These are phyloP conservation scores for Lophotis ruficrista DNA, from an alignment of 2,113 vertebrate species.

Conservation along the genomic window DNA sequence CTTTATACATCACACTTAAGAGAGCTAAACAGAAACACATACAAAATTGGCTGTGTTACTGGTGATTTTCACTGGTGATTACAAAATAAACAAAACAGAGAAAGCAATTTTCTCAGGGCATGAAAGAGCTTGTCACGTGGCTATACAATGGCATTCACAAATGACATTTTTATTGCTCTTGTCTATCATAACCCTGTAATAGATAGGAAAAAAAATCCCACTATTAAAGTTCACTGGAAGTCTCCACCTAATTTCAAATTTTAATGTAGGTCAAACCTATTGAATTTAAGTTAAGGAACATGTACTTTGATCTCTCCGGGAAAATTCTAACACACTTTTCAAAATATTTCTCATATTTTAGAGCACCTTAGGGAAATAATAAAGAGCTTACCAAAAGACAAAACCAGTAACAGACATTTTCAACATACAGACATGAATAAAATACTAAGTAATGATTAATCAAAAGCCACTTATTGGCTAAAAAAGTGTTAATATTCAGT, in stretches of 20 bases:
- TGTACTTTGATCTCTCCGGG: neutral
- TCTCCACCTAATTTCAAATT: neutral
- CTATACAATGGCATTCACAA: neutral
- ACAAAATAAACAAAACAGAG: slow-evolving; percentile 18
- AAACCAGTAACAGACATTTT: neutral
- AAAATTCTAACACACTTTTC: neutral
- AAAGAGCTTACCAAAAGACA: neutral
- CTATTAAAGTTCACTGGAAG: neutral
- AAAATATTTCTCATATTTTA: neutral
- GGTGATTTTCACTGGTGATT: neutral
- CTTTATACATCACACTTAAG: neutral
- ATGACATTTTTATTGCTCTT: neutral
- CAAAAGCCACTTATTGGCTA: neutral
- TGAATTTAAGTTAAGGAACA: neutral
- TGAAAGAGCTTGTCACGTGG: neutral
- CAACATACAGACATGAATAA: neutral
- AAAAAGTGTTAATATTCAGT: neutral
- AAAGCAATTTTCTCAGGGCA: slow-evolving; percentile 17
- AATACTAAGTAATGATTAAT: neutral
- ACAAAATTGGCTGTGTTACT: neutral
- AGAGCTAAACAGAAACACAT: neutral
- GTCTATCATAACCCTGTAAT: slow-evolving; percentile 1
- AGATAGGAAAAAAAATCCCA: neutral
- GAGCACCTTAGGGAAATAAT: neutral
- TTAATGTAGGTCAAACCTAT: neutral